These are phyloP conservation scores for Xenopus borealis DNA, from an alignment of 2,113 vertebrate genomes.

Conservation along the genomic window DNA sequence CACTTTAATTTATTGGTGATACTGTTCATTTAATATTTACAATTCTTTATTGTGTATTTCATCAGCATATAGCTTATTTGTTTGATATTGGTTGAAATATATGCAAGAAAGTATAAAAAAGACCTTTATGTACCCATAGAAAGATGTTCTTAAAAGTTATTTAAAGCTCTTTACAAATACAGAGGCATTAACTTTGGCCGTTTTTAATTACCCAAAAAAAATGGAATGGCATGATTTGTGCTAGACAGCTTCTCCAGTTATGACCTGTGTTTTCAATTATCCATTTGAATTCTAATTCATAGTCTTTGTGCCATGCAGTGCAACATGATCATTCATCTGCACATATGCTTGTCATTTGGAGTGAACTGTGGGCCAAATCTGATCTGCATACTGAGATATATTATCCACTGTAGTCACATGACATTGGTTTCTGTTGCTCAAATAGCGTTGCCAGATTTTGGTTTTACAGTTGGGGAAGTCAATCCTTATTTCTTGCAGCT, in stretches of 20 bases:
- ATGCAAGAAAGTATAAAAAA: no score
- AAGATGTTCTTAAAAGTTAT: no score
- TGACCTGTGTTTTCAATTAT: slow-evolving; percentile 29
- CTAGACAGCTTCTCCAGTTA: slow-evolving; percentile 4
- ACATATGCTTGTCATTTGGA: slow-evolving; percentile 43
- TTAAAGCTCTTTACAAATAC: no score
- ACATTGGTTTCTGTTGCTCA: slow-evolving; percentile 8
- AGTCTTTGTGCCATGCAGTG: slow-evolving; percentile 32
- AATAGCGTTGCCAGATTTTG: neutral
- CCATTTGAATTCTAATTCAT: slow-evolving; percentile 17
- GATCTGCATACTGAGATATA: slow-evolving; percentile 34
- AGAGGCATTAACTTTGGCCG: no score
- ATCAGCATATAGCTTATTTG: no score
- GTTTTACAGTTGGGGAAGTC: neutral
- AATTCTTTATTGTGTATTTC: no score
- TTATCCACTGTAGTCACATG: slow-evolving; percentile 22
- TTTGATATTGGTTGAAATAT: no score
- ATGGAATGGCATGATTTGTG: neutral
- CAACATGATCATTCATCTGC: slow-evolving; percentile 38
- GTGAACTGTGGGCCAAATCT: slow-evolving; percentile 36
- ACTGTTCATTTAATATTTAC: no score
- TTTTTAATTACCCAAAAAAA: no score
- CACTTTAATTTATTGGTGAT: no score
- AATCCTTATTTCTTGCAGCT: neutral
- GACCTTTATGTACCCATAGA: no score